Evolutionary conservation across 2,797 vertebrate species (phyloP), one percentile per base, ranked within the genome.

Genomic region (Crocidura indochinensis): DNA sequence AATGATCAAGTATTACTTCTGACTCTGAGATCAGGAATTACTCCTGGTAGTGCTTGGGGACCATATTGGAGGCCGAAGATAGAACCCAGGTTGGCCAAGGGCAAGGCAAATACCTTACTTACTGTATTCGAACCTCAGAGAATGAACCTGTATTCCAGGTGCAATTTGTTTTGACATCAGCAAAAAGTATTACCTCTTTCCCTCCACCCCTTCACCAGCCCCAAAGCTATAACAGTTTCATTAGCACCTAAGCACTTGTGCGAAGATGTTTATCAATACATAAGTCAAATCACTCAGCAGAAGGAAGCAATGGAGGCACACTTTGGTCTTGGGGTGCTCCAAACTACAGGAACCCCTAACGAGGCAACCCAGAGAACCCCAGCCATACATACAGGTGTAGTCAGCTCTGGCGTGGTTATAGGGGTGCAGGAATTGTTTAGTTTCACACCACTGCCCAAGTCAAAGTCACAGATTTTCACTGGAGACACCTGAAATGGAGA

Each of bases 401-500:
- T 99, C 96, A 99, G 98, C 91, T 99, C 99, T 0, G 99, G 99
- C n/a, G 99, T 99, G 0, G 99, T 99, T 97, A 99, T 99, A 0
- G 99, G 99, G 1, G 98, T 99, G 81, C 98, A 99, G 0, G 99
- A 99, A 87, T 99, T 99, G 97, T 98, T 99, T 92, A 99, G 96
- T 97, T 99, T 99, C 83, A 99, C 98, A 38, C 99, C 99, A 93
- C 99, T 99, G 79, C 99, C 99, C 95, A 99, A 98, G 91, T 99
- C 99, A 97, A 99, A 99, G 97, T 99, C 99, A 97, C 99, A 99
- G 94, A 99, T 99, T 98, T 99, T 99, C 82, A 99, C 99, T 10
- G 99, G 99, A 1, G 99, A 99, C 82, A 99, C 98, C 99, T 99
- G 78, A 87, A 96, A 96, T 67, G 51, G 51, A 87, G 89, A 79